These are phyloP conservation scores for Neolamprologus cancellatus DNA, from an alignment of 2,113 vertebrate genomes.

Conservation along the genomic window DNA sequence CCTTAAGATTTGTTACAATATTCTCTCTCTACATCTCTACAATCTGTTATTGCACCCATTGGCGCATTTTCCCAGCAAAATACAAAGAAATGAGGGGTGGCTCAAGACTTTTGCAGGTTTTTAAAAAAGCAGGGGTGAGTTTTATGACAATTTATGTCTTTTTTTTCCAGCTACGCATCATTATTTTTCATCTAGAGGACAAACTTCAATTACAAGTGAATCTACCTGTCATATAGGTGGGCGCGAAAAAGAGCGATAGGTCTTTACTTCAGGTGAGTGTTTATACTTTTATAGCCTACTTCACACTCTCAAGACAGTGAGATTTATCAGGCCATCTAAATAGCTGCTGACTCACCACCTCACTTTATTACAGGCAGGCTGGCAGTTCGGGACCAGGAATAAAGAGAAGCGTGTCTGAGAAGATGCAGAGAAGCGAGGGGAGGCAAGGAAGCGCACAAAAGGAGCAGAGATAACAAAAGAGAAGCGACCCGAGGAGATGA, in stretches of 20 bases:
- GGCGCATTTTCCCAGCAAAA: accelerated
- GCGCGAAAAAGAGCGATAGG: not conserved
- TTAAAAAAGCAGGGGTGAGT: not conserved
- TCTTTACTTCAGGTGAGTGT: not conserved
- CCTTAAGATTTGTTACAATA: not conserved
- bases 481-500: not conserved
- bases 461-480: not conserved
- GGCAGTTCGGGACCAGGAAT: not conserved
- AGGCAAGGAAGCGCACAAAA: not conserved
- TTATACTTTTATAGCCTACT: constrained; percentile 9
- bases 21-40: not conserved
- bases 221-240: not conserved
- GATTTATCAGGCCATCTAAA: constrained; percentile 15
- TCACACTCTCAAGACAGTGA: not conserved
- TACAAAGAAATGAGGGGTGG: not conserved
- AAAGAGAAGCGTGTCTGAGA: not conserved
- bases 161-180: not conserved
- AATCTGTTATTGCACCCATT: not conserved
- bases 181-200: not conserved
- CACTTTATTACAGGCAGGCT: not conserved
- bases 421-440: not conserved
- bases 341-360: constrained; percentile 36
- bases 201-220: not conserved
- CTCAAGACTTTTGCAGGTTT: not conserved
- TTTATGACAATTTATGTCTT: not conserved